Percentiles rank a stretch among this genome's conserved stretches.
phyloP scores from a whole-genome alignment of 1,140 invertebrate species.

The Solen grandis region DNA sequence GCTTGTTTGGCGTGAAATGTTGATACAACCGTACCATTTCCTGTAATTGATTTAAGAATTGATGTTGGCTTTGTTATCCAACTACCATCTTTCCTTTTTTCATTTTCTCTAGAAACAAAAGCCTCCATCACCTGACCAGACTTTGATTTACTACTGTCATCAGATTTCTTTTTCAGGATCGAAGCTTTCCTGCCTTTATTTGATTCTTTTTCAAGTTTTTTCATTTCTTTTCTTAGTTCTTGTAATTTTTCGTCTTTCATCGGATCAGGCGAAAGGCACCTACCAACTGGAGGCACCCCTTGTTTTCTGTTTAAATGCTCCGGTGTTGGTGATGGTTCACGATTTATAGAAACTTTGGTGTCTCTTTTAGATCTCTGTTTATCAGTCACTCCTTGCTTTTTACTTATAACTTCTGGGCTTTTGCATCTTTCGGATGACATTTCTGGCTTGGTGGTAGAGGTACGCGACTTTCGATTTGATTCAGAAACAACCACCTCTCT shows the following conservation, averaged over 20 bases:
- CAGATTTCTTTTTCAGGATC: constrained; percentile 40
- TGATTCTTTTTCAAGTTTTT: constrained; percentile 6
- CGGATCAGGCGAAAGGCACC: constrained; percentile 47
- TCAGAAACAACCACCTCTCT: too few relatives aligned
- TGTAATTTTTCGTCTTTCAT: constrained; percentile 44
- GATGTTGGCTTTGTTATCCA: constrained; percentile 62
- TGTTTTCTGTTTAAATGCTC: neutral
- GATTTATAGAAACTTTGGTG: neutral
- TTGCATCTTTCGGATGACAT: neutral
- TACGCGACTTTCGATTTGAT: too few relatives aligned
- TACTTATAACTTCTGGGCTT: neutral
- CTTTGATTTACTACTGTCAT: constrained; percentile 32
- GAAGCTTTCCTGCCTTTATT: constrained; percentile 50
- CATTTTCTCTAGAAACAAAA: constrained; percentile 41
- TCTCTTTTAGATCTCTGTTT: neutral
- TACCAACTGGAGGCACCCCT: neutral
- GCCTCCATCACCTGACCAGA: constrained; percentile 37
- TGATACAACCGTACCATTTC: constrained; percentile 64
- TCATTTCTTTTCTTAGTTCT: constrained; percentile 43
- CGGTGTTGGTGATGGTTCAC: neutral
- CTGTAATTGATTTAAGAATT: constrained; percentile 62
- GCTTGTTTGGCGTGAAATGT: constrained; percentile 62
- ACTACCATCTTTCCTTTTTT: constrained; percentile 61
- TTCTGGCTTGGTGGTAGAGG: too few relatives aligned
- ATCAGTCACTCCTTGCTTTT: too few relatives aligned